Evolutionary conservation across 2,113 vertebrate genomes (phyloP).

Genomic region (Percopsis transmontana): DNA sequence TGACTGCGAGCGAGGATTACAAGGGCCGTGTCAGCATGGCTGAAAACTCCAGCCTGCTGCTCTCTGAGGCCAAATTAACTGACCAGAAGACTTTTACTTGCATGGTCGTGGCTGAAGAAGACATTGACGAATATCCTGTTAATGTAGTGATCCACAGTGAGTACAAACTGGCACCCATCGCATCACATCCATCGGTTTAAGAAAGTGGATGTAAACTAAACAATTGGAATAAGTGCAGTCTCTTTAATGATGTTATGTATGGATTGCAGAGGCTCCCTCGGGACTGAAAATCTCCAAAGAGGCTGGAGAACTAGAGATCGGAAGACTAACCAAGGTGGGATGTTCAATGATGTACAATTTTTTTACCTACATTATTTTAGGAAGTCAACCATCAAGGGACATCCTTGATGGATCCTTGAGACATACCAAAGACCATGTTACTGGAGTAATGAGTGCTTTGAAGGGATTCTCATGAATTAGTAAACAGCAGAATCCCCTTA

Average conservation of each 20-base stretch:
- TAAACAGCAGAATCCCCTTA: constrained; percentile 48
- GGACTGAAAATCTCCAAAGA: constrained; percentile 81
- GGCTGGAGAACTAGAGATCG: constrained; percentile 85
- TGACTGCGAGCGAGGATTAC: constrained; percentile 82
- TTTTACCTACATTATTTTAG: constrained; percentile 56
- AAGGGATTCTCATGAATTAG: constrained; percentile 73
- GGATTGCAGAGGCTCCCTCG: constrained; percentile 84
- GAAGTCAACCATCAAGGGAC: constrained; percentile 49
- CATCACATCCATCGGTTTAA: background rate
- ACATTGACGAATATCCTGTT: constrained; percentile 81
- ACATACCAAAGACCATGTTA: constrained; percentile 44
- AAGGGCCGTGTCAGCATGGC: constrained; percentile 83
- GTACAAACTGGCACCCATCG: constrained; percentile 58
- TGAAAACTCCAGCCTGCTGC: constrained; percentile 84
- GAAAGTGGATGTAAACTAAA: background rate
- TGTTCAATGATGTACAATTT: constrained; percentile 54
- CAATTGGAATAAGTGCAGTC: background rate
- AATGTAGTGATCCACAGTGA: constrained; percentile 90
- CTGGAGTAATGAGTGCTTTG: constrained; percentile 69
- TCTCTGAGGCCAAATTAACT: constrained; percentile 80
- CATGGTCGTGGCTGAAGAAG: constrained; percentile 79
- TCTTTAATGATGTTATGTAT: constrained; percentile 18
- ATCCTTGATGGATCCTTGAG: constrained; percentile 42
- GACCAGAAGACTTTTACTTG: constrained; percentile 92
- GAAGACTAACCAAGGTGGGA: constrained; percentile 86